Base-by-base conservation (phyloP, 2,797 vertebrate species). In the Cirrhinus mrigala region DNA sequence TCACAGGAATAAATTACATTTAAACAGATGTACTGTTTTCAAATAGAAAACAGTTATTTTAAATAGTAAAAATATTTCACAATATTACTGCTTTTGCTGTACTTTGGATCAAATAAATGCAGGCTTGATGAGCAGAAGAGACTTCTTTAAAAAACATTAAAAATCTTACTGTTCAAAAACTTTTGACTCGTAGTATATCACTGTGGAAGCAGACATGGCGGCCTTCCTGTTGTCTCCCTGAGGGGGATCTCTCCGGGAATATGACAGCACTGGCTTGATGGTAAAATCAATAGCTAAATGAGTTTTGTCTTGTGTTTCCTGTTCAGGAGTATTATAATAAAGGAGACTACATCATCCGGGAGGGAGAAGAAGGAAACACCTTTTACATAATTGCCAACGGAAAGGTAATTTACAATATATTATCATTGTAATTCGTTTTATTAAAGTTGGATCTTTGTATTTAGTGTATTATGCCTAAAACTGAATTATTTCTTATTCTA, bases 381-480 rank as follows among this genome's bases (percentile, higher is more conserved):
- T 98, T 99, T 91, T 99, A 97, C 93, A 97, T 99, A 90, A 97
- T 98, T 88, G 94, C 97, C 27, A 97, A 97, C 93, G 97, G 98
- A 91, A 97, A 96, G 97, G 97, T 98, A 95, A 95, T 62, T 18
- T 79, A 24, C 71, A 29, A 48, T 44, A 8, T 46, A 80, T 33
- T 74, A 37, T 50, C n/a, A 58, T 70, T 64, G 9, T 46, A 77
- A 0, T 15, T 83, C 14, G 8, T 75, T 37, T 54, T 40, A 8
- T 15, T 40, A 60, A 22, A n/a, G 24, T 62, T 56, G 22, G 46
- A 22, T 33, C 33, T 37, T 62, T 37, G 40, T 27, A 66, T 54
- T 81, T 69, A 54, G 9, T 69, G 12, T 69, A 37, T 68, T 9
- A 69, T 27, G 9, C 64, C 40, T 37, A 81, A 56, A 6, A 73